phyloP scores from a whole-genome alignment of 2,113 vertebrate species.

The Eclectus roratus region DNA sequence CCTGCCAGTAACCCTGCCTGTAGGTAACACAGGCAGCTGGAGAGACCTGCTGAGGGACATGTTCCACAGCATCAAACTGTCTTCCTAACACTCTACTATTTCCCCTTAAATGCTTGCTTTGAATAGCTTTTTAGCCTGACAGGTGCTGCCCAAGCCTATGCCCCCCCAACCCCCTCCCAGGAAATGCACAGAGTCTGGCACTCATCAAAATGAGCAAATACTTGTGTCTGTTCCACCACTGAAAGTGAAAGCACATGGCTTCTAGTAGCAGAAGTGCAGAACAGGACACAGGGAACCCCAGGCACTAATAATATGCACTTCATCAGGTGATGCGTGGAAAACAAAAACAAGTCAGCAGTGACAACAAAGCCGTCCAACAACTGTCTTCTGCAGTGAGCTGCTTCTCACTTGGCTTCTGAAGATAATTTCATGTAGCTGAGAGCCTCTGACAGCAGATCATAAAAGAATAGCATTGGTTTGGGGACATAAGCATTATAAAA shows the following conservation, averaged over 20 bases:
- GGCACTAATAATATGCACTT: background rate
- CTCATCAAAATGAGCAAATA: background rate
- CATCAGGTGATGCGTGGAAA: background rate
- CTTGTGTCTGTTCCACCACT: background rate
- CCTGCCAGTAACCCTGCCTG: background rate
- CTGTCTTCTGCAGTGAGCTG: background rate
- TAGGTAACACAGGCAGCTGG: background rate
- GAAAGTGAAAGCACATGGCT: background rate
- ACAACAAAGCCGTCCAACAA: background rate
- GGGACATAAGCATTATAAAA: background rate
- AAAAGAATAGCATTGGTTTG: background rate
- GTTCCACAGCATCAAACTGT: background rate
- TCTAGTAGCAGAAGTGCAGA: background rate
- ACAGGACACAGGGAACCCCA: background rate
- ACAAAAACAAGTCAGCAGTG: background rate
- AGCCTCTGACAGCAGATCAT: background rate
- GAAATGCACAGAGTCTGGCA: background rate
- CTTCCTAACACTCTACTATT: background rate
- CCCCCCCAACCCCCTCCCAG: rapidly evolving
- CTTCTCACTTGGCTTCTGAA: background rate
- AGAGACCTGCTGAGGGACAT: background rate
- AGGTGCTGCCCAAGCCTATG: background rate
- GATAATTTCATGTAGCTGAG: background rate
- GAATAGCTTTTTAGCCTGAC: background rate
- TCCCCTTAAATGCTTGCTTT: background rate